phyloP scores from a whole-genome alignment of 2,113 vertebrate species.

The Brachyistius frenatus region DNA sequence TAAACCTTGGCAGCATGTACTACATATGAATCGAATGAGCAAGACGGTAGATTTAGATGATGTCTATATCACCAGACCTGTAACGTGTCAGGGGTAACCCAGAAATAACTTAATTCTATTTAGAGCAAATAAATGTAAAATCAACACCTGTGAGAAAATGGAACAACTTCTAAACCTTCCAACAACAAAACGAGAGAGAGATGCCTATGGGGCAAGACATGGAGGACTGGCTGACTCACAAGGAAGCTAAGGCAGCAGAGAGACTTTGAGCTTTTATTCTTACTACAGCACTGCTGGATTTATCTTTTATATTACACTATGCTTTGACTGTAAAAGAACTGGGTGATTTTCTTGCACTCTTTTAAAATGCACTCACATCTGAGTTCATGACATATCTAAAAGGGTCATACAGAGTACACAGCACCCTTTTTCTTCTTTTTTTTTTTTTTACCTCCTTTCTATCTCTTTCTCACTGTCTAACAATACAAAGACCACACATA shows the following conservation, averaged over 20 bases:
- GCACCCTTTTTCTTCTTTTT: neutral
- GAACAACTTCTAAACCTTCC: neutral
- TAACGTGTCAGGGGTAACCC: neutral
- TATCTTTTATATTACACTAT: constrained; percentile 6
- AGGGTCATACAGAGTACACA: constrained; percentile 8
- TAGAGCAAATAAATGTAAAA: neutral
- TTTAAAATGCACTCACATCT: neutral
- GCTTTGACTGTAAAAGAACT: constrained; percentile 6
- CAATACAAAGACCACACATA: neutral
- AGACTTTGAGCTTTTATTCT: constrained; percentile 16
- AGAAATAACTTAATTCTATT: neutral
- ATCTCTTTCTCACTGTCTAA: neutral
- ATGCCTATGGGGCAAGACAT: neutral
- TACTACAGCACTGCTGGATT: neutral
- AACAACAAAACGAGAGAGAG: neutral
- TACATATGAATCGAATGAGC: neutral
- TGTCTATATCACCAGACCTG: neutral
- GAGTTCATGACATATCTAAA: neutral
- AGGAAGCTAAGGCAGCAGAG: neutral
- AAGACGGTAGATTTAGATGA: neutral
- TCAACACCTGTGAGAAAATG: neutral
- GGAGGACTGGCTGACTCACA: constrained; percentile 16
- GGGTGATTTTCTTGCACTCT: neutral
- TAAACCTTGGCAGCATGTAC: neutral
- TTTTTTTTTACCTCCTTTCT: neutral